phyloP scores from a whole-genome alignment of 2,797 vertebrate genomes.

The Crenichthys baileyi region DNA sequence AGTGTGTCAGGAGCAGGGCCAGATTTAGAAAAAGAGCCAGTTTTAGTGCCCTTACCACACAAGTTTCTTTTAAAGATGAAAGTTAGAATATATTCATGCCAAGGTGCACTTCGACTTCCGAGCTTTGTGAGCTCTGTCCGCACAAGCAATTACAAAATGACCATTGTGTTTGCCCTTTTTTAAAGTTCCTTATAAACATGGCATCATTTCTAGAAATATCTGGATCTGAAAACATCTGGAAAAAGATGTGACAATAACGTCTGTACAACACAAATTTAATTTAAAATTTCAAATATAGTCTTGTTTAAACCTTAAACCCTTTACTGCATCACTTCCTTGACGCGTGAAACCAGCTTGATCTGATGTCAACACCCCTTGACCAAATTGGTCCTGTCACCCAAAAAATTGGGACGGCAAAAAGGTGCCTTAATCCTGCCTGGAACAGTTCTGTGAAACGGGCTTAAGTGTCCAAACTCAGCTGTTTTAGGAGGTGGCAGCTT shows the following conservation, averaged over 20 bases:
- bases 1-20: background rate
- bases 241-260: background rate
- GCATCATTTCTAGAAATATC: background rate
- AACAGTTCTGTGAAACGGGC: background rate
- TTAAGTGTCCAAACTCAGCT: background rate
- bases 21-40: background rate
- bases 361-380: background rate
- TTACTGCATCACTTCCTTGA: background rate
- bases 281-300: background rate
- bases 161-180: background rate
- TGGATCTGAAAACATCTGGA: background rate
- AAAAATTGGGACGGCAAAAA: background rate
- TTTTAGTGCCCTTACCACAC: background rate
- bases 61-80: background rate
- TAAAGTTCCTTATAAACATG: background rate
- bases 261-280: background rate
- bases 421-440: background rate
- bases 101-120: background rate
- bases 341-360: background rate
- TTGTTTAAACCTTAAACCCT: background rate
- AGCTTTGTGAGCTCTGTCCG: background rate
- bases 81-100: background rate
- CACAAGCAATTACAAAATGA: background rate
- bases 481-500: background rate
- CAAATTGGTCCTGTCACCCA: background rate